A percentile compares a stretch with the other conserved stretches of the same genome.
Conservation (phyloP, 2,888 invertebrate species). For the Drosophila nr. fundita region DNA sequence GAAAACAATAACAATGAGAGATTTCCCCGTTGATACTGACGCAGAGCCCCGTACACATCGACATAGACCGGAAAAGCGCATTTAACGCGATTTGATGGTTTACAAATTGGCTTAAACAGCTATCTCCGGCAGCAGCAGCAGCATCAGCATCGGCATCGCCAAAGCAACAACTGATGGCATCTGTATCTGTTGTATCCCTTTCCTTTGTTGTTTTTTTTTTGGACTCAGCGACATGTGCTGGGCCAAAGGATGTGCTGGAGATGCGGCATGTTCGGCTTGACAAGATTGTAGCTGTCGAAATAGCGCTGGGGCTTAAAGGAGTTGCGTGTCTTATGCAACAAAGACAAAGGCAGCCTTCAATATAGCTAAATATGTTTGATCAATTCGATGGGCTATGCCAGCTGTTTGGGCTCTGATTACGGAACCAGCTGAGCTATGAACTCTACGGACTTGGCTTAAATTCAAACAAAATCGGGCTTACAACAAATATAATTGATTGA, state of each 20-base stretch:
- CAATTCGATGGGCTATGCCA: slow-evolving; percentile 39
- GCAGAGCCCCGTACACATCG: slow-evolving; percentile 20
- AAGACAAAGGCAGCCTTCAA: slow-evolving; percentile 31
- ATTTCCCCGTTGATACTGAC: slow-evolving; percentile 55
- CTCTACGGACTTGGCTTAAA: not conserved
- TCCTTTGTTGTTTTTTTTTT: slow-evolving; percentile 4
- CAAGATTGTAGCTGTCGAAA: slow-evolving; percentile 60
- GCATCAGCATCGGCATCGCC: slow-evolving; percentile 1
- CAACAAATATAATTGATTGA: not conserved
- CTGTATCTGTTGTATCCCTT: slow-evolving; percentile 43
- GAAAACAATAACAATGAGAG: slow-evolving; percentile 77
- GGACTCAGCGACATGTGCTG: slow-evolving; percentile 39
- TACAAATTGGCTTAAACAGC: slow-evolving; percentile 81
- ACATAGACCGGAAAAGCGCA: slow-evolving; percentile 73
- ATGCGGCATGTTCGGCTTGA: slow-evolving; percentile 64
- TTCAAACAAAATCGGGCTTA: not conserved
- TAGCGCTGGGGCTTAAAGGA: slow-evolving; percentile 18
- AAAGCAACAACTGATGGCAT: slow-evolving; percentile 52
- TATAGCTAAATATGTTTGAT: slow-evolving; percentile 15
- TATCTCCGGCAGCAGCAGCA: slow-evolving; percentile 43
- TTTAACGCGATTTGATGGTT: slow-evolving; percentile 82
- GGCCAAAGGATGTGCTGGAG: slow-evolving; percentile 47
- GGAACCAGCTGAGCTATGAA: not conserved
- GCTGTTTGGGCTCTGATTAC: slow-evolving; percentile 22
- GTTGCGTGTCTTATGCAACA: slow-evolving; percentile 19